Percentiles rank a stretch among this genome's conserved stretches.
Evolutionary conservation across 2,888 invertebrate species (phyloP).

Genomic region (Acleris emargana): DNA sequence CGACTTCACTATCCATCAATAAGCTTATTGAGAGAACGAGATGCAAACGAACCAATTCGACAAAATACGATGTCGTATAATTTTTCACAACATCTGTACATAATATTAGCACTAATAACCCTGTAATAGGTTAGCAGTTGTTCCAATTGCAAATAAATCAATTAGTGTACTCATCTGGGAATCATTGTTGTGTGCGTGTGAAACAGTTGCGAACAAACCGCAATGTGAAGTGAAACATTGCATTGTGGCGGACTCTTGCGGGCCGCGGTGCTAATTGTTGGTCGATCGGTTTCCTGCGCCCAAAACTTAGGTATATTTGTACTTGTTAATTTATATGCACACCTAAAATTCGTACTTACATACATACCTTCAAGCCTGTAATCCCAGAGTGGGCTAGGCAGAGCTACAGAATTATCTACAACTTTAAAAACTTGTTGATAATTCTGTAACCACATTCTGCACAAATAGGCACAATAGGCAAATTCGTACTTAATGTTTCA

Average conservation of each 20-base stretch:
- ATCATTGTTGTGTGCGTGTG: slow-evolving; percentile 18
- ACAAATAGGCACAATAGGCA: too few species aligned
- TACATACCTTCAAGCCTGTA: too few species aligned
- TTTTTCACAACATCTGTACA: too few species aligned
- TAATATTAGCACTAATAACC: not conserved
- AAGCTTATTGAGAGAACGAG: too few species aligned
- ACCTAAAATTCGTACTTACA: not conserved
- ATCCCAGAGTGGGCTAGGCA: too few species aligned
- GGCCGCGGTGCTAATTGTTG: slow-evolving; percentile 25
- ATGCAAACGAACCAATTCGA: too few species aligned
- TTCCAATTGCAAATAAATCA: slow-evolving; percentile 19
- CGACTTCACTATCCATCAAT: too few species aligned
- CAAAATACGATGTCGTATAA: too few species aligned
- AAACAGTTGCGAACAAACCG: slow-evolving; percentile 1
- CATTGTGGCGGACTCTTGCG: slow-evolving; percentile 26
- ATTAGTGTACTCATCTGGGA: slow-evolving; percentile 22
- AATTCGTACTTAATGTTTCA: not conserved
- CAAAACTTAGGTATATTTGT: slow-evolving; percentile 8
- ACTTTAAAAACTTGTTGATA: too few species aligned
- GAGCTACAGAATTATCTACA: too few species aligned
- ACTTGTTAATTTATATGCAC: not conserved
- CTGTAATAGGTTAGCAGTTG: not conserved
- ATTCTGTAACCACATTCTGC: too few species aligned
- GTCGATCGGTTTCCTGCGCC: not conserved
- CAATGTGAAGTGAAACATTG: slow-evolving; percentile 9